A percentile compares a stretch with the other conserved stretches of the same genome.
Conservation (phyloP, 2,797 vertebrate species). For the Cyprinodon diabolis region DNA sequence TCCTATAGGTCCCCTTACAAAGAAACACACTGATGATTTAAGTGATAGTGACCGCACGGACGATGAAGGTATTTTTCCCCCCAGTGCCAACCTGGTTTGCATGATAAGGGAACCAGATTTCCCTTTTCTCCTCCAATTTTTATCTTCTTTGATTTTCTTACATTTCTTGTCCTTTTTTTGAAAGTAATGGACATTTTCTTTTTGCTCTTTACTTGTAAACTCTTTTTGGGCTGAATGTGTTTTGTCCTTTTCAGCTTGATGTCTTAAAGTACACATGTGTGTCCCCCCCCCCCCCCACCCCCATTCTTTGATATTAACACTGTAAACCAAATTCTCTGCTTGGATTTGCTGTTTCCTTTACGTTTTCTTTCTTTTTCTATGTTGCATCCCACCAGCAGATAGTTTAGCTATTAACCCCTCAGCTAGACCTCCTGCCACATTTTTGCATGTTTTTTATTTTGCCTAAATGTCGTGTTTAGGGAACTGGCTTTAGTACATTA, state of each 20-base stretch:
- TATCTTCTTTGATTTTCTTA: conserved; percentile 96
- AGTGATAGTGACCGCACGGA: conserved; percentile 99
- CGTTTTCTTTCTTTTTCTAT: conserved; percentile 86
- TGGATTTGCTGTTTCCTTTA: conserved; percentile 78
- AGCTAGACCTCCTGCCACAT: conserved; percentile 85
- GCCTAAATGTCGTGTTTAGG: conserved; percentile 63
- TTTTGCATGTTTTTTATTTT: conserved; percentile 88
- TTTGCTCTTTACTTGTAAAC: conserved; percentile 90
- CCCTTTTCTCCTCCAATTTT: conserved; percentile 86
- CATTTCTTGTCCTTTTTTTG: conserved; percentile 98
- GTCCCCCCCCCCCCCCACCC: conserved; percentile 28
- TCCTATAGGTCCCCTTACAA: conserved; percentile 99
- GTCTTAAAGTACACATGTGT: conserved; percentile 86
- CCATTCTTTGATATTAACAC: conserved; percentile 80
- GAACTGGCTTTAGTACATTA: conserved; percentile 52
- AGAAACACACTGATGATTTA: conserved; percentile 99
- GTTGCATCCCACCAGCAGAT: conserved; percentile 93
- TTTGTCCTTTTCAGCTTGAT: conserved; percentile 98
- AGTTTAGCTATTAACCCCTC: conserved; percentile 87
- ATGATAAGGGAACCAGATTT: conserved; percentile 86
- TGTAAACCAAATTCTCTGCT: conserved; percentile 82
- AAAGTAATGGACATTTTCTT: conserved; percentile 89
- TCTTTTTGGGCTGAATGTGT: conserved; percentile 93
- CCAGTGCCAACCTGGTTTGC: conserved; percentile 94
- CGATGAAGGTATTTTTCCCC: conserved; percentile 98